Base-by-base conservation (phyloP, 2,888 invertebrate genomes). In the Drosophila leonis region DNA sequence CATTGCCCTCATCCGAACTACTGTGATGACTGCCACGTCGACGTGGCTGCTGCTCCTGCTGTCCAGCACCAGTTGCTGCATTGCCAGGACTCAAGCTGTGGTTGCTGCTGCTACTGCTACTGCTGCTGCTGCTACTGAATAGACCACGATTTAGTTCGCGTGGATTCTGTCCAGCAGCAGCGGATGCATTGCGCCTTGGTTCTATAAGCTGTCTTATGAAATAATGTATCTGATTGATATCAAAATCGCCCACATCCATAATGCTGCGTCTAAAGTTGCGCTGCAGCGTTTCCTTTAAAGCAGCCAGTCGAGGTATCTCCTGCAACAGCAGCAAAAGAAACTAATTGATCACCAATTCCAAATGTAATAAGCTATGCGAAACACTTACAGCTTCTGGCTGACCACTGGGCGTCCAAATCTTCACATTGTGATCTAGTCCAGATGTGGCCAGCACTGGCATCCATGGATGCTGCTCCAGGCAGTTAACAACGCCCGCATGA, bases 401-500 rank as follows among this genome's bases (percentile, higher is more conserved):
- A 13, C 74, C 78, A 7, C 71, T 78, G 20, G 98, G 98, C 60
- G 96, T 94, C 98, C 98, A 98, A 64, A 99, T 96, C 94, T 98
- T 99, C 18, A 98, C 95, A 91, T 98, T 97, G 90, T 96, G 95
- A 93, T 98, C 98, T 6, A 98, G 94, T 0, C 99, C 99, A 92
- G 93, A 93, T 4, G 98, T 98, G 13, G 98, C 98, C 81, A 99
- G 93, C 71, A 97, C 95, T 0, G 98, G 98, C 87, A 96, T 94
- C 77, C 95, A 94, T 0, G 98, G 98, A 93, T 99, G 98, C 0
- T 97, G 96, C 91, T 98, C 98, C 90, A 98, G 94, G 82, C 97
- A 97, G 93, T 98, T 99, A 1, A 93, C 98, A 92, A 98, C 97
- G 68, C 97, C 98, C 79, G 95, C 95, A 77, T 94, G 94, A 92